phyloP scores from a whole-genome alignment of 2,797 vertebrate genomes.

The Lepidocolaptes lacrymiger region DNA sequence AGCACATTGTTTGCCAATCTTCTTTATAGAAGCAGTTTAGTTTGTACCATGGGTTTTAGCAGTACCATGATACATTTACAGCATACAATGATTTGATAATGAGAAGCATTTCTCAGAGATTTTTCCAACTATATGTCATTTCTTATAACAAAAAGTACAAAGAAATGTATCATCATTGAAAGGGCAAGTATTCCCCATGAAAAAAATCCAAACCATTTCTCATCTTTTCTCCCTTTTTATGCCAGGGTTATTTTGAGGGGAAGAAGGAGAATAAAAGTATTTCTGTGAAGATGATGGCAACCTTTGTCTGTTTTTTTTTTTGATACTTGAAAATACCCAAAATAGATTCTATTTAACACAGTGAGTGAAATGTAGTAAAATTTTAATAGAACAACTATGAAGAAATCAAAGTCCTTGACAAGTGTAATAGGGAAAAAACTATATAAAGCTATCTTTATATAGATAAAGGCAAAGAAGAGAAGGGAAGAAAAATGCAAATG shows the following conservation, averaged over 20 bases:
- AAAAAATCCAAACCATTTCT: constrained; percentile 46
- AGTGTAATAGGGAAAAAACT: not conserved
- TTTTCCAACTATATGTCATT: constrained; percentile 47
- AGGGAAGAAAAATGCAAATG: not conserved
- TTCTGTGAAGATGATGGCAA: constrained; percentile 36
- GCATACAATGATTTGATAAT: constrained; percentile 33
- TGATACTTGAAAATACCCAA: not conserved
- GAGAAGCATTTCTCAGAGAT: constrained; percentile 43
- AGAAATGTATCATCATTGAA: constrained; percentile 42
- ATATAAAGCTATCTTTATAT: not conserved
- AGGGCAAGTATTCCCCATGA: constrained; percentile 45
- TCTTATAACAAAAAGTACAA: constrained; percentile 44
- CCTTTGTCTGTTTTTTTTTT: constrained; percentile 1
- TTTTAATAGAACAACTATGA: constrained; percentile 41
- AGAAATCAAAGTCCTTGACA: constrained; percentile 16
- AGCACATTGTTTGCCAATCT: not conserved
- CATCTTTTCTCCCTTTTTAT: constrained; percentile 43
- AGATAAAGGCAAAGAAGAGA: constrained; percentile 1
- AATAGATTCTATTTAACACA: constrained; percentile 24
- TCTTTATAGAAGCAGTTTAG: not conserved
- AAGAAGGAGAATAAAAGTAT: constrained; percentile 12
- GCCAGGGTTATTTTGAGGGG: constrained; percentile 39
- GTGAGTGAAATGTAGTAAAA: not conserved
- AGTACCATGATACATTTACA: constrained; percentile 12
- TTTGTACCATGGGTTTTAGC: constrained; percentile 3